Conservation (phyloP, 2,797 vertebrate species). For the Poliocrania exsul region DNA sequence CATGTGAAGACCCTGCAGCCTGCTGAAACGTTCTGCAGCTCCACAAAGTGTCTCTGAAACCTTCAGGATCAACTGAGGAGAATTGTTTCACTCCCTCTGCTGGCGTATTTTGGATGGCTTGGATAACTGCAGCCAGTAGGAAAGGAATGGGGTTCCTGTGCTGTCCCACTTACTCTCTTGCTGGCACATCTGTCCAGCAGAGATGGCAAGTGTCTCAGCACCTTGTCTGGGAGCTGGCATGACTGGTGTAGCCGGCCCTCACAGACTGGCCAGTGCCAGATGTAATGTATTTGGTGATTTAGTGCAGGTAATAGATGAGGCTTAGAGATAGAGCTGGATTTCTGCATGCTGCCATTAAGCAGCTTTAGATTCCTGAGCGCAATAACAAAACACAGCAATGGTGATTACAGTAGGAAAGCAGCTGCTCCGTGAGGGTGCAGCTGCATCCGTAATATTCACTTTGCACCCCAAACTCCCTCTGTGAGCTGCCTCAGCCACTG, state of each 20-base stretch:
- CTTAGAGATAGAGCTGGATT: neutral
- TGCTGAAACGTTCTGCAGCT: neutral
- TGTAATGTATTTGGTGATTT: neutral
- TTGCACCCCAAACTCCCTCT: neutral
- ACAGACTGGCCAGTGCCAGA: neutral
- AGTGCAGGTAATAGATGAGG: neutral
- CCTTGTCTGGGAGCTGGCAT: neutral
- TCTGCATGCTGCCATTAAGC: neutral
- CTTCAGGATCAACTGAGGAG: neutral
- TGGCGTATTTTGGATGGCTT: neutral
- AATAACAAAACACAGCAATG: neutral
- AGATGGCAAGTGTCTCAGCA: neutral
- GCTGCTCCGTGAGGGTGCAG: neutral
- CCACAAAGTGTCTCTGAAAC: neutral
- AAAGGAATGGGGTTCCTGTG: neutral
- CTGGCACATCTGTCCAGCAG: neutral
- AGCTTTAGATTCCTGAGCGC: constrained; percentile 9
- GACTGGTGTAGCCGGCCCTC: neutral
- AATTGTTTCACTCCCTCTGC: constrained; percentile 35
- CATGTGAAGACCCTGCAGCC: neutral
- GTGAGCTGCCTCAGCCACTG: neutral
- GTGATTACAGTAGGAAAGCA: neutral
- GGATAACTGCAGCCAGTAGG: neutral
- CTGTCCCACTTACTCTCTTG: neutral
- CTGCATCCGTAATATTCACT: neutral